These are phyloP conservation scores for Actinernus sp. DNA, from an alignment of 92 coral and sea anemone genomes.

Conservation along the genomic window DNA sequence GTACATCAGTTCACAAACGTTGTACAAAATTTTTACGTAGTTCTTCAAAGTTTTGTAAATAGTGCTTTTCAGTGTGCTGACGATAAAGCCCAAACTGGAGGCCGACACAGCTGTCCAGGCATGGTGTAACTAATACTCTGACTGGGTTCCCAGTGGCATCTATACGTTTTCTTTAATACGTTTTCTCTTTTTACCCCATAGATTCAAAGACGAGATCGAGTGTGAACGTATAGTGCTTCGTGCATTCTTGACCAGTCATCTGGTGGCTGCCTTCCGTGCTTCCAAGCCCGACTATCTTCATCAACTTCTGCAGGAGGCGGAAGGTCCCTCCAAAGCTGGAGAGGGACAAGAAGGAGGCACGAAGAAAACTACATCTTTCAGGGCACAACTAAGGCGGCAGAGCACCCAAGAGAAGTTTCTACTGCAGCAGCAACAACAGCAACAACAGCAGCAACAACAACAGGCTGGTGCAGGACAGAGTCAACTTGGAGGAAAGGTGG, in stretches of 20 bases:
- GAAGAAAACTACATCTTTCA: constrained; percentile 5
- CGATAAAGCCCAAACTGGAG: too few species aligned
- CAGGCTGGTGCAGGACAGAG: constrained; percentile 75
- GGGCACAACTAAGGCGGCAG: constrained; percentile 49
- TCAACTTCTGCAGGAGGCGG: constrained; percentile 76
- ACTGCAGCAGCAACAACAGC: too few species aligned
- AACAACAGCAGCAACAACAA: constrained; percentile 69
- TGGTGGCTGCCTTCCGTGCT: constrained; percentile 88
- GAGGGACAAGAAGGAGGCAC: constrained; percentile 69
- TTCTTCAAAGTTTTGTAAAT: too few species aligned
- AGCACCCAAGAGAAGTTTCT: constrained; percentile 41
- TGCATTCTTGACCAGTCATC: constrained; percentile 82
- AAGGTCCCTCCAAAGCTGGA: constrained; percentile 48
- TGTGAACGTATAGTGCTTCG: constrained; percentile 92
- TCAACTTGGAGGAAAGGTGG: constrained; percentile 98
- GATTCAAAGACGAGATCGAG: constrained; percentile 93
- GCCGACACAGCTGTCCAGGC: too few species aligned
- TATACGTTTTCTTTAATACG: too few species aligned
- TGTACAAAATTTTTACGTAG: too few species aligned
- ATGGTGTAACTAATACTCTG: too few species aligned
- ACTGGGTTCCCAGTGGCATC: too few species aligned
- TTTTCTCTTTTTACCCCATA: constrained; percentile 9
- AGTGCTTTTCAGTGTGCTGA: too few species aligned
- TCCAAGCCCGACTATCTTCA: constrained; percentile 87
- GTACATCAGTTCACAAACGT: too few species aligned